Evolutionary conservation across 2,888 invertebrate genomes (phyloP), one percentile per base, ranked within the genome.

Genomic region (Mythimna vitellina): DNA sequence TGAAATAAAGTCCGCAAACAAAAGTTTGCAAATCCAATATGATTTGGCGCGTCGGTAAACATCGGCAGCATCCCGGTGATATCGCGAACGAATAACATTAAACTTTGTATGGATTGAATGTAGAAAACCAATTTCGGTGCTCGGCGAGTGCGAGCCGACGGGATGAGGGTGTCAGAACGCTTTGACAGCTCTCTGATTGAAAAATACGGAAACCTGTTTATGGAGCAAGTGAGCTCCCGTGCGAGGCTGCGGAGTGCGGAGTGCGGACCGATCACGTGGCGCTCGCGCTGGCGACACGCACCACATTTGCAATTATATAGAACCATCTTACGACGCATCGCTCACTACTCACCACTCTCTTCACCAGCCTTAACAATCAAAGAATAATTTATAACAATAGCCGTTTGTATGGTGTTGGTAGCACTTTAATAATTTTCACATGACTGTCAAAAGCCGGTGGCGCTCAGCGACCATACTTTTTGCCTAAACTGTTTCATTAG

Each of bases 131-230:
- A 96, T 96, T 96, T 96, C 95, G 96, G 96, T 95, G 94, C 93
- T 94, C 96, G 96, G 93, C 95, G 96, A 95, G 95, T 94, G 95
- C 96, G 96, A 95, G 96, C 96, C 96, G 96, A 94, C 94, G 94
- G 96, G 96, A 96, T 96, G 96, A 96, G 96, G 96, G 96, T 96
- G 96, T 96, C 96, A 96, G 96, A 96, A 96, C 93, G 96, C 96
- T 96, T 96, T 96, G 96, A 96, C 96, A 96, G 96, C 94, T 96
- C 96, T 93, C 96, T 96, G 96, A 97, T 97, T 96, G 96, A 96
- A 97, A 96, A 96, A 96, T 96, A 96, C 96, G 96, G 96, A 94
- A 96, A 95, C 93, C 96, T 96, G 96, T 96, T 96, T 96, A 96
- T 96, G 92, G 95, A 95, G 95, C 93, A 92, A 94, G 93, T 93